Evolutionary conservation across 2,113 vertebrate genomes (phyloP).

Genomic region (Nothoprocta pentlandii): DNA sequence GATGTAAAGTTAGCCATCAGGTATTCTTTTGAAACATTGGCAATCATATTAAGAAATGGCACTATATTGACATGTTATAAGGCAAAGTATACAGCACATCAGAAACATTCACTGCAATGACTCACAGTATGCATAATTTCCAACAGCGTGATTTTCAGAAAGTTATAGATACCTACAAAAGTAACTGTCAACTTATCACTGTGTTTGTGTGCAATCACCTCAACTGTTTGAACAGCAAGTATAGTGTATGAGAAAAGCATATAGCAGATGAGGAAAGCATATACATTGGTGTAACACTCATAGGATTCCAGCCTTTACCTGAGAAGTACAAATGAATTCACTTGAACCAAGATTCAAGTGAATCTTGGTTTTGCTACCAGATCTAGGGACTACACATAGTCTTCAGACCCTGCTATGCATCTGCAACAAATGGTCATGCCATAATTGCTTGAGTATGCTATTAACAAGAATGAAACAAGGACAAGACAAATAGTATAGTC

Average conservation of each 20-base stretch:
- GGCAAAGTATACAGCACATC: accelerated
- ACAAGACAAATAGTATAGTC: background rate
- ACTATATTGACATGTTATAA: background rate
- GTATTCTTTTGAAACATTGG: background rate
- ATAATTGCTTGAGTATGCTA: background rate
- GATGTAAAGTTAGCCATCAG: background rate
- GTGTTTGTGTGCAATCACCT: background rate
- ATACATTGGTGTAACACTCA: background rate
- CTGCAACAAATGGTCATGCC: background rate
- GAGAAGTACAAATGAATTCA: background rate
- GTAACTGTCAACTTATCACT: background rate
- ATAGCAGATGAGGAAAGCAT: background rate
- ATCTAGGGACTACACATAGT: background rate
- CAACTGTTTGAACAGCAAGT: background rate
- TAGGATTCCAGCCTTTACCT: background rate
- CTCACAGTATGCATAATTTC: background rate
- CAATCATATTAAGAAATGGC: background rate
- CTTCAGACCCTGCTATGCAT: background rate
- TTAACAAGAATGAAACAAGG: background rate
- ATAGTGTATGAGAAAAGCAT: background rate
- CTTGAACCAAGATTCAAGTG: background rate
- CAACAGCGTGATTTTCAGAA: background rate
- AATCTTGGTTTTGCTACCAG: background rate
- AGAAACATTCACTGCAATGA: background rate
- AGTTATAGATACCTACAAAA: background rate